Evolutionary conservation across 2,797 vertebrate species (phyloP).

Genomic region (Sarcoramphus papa): DNA sequence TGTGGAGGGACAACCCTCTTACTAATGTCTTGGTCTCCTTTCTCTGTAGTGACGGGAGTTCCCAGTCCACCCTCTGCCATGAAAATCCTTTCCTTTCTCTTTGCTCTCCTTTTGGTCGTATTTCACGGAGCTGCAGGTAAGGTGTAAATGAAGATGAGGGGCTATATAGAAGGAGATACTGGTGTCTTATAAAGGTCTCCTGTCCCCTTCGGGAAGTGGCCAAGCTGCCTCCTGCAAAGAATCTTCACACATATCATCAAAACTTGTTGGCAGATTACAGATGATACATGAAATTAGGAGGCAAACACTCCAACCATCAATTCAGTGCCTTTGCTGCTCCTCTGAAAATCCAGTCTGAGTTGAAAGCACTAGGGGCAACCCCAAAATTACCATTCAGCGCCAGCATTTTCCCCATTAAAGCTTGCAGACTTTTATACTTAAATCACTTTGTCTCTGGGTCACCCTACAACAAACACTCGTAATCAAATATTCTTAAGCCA

Average conservation of each 20-base stretch:
- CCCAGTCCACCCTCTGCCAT: not conserved
- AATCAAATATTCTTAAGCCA: not conserved
- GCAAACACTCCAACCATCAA: not conserved
- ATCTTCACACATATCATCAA: not conserved
- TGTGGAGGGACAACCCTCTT: not conserved
- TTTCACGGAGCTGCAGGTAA: slow-evolving; percentile 10
- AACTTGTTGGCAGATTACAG: not conserved
- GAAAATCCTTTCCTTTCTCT: slow-evolving; percentile 29
- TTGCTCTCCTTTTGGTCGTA: slow-evolving; percentile 1
- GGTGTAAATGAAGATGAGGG: not conserved
- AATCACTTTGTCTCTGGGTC: not conserved
- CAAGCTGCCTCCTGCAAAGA: not conserved
- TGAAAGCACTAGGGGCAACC: not conserved
- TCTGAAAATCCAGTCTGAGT: not conserved
- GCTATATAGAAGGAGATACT: not conserved
- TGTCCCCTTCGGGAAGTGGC: not conserved
- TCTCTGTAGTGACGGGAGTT: not conserved
- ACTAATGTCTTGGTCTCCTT: not conserved
- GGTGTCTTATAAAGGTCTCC: not conserved
- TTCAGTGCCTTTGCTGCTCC: not conserved
- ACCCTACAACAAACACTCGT: not conserved
- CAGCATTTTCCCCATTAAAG: not conserved
- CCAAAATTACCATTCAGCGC: not conserved
- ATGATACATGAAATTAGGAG: not conserved
- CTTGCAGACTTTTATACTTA: not conserved